Conservation (phyloP, 2,797 vertebrate species). For the Chaetophractus vellerosus region DNA sequence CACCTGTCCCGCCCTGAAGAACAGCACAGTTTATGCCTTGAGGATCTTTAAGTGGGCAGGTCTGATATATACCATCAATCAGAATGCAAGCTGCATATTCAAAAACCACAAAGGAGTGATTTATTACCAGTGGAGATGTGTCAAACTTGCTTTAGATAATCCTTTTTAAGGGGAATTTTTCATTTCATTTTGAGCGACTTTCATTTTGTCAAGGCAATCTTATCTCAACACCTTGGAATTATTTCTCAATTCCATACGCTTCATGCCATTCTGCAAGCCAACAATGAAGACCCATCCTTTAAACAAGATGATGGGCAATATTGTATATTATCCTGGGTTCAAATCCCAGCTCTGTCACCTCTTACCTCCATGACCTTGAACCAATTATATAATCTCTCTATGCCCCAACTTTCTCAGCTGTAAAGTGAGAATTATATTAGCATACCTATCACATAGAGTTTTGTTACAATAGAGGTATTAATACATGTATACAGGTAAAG, state of each 20-base stretch:
- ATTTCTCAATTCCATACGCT: constrained; percentile 54
- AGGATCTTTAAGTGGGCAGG: neutral
- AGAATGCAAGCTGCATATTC: neutral
- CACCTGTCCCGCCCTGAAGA: neutral
- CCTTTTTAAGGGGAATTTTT: neutral
- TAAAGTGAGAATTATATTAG: neutral
- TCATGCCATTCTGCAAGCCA: neutral
- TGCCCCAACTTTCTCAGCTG: neutral
- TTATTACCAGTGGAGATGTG: constrained; percentile 39
- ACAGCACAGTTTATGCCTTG: neutral
- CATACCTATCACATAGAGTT: neutral
- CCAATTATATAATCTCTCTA: neutral
- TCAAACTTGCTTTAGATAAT: constrained; percentile 58
- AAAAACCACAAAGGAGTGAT: constrained; percentile 22
- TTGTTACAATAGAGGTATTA: neutral
- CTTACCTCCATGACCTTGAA: neutral
- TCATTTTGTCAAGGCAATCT: constrained; percentile 65
- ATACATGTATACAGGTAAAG: neutral
- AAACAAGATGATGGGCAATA: neutral
- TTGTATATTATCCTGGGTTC: neutral
- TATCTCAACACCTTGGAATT: constrained; percentile 30
- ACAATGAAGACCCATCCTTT: neutral
- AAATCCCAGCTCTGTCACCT: neutral
- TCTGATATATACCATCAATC: neutral
- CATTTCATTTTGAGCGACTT: constrained; percentile 13